Conservation (phyloP, 1,140 invertebrate genomes). For the Drepana arcuata region DNA sequence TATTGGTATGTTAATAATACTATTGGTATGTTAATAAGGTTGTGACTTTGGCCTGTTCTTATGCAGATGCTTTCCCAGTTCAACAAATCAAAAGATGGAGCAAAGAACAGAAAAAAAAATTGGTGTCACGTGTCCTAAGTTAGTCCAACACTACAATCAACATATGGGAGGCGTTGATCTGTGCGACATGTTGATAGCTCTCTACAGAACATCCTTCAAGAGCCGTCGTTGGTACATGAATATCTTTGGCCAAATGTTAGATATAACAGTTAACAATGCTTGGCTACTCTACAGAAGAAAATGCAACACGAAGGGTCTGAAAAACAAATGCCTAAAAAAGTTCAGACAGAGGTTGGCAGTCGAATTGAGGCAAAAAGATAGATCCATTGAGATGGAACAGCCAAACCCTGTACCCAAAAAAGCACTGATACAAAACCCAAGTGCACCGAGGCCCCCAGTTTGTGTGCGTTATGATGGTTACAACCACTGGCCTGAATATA, state of each 20-base stretch:
- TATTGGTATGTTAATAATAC: neutral
- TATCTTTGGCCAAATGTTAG: constrained; percentile 16
- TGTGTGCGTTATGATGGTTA: constrained; percentile 12
- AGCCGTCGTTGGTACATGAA: constrained; percentile 16
- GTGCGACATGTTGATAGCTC: constrained; percentile 18
- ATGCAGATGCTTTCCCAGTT: too few species aligned
- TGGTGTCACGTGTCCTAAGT: constrained; percentile 16
- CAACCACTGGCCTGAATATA: constrained; percentile 12
- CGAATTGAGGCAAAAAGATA: constrained; percentile 5
- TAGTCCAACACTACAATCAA: constrained; percentile 20
- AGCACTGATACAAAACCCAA: constrained; percentile 7
- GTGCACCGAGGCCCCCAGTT: constrained; percentile 3
- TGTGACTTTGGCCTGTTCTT: neutral
- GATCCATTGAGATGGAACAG: constrained; percentile 4
- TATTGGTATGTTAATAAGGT: neutral
- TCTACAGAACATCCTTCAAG: constrained; percentile 18
- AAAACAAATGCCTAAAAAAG: constrained; percentile 9
- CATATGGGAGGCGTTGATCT: constrained; percentile 23
- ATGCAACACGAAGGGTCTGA: constrained; percentile 5
- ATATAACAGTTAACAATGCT: constrained; percentile 18
- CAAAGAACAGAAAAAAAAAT: constrained; percentile 13
- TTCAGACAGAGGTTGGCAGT: constrained; percentile 9
- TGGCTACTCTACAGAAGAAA: constrained; percentile 12
- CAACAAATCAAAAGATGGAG: too few species aligned
- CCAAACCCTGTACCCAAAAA: neutral